Base-by-base conservation (phyloP, 2,888 invertebrate genomes). In the Stramonita haemastoma region DNA sequence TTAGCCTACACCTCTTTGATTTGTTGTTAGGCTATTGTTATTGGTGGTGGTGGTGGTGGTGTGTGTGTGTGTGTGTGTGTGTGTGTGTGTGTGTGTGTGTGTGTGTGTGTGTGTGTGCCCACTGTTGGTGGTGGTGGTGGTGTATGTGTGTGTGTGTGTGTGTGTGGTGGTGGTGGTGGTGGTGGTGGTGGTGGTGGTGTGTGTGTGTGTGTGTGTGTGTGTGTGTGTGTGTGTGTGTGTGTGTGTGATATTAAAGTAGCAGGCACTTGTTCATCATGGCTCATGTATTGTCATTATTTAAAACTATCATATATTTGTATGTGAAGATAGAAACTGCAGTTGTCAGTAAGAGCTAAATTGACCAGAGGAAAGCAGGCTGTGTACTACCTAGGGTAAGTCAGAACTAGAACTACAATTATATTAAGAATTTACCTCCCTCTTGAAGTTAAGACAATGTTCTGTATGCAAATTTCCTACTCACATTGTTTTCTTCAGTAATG, bases 41-140 rank as follows among this genome's bases (percentile, higher is more conserved):
- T 46, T 46, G 2, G 46, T 46, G 8, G 46, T 46, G 46, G 46
- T 46, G 46, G 46, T 46, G 46, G 46, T 46, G 32, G 87, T 87
- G 87, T 87, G 73, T 73, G 87, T 73, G 87, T 73, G 87, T 73
- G 87, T 87, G 87, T 73, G 87, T 87, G 87, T 87, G 70, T 73
- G 73, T 73, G 86, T 60, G 86, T 60, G 86, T 60, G 57, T 60
- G 86, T 86, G 86, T 66, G 86, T 56, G 57, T 19, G 85, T 85
- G 85, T 85, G 85, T 46, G 56, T 85, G 85, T 85, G 85, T 85
- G 85, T 85, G 85, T 85, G 85, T 57, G 85, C 32, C 56, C 46
- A 56, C n/a, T n/a, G n/a, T n/a, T n/a, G n/a, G 85, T 85, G 85
- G 11, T 46, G 36, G 85, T 46, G 85, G 36, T 46, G 11, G 85